Evolutionary conservation across 2,797 vertebrate species (phyloP).

Genomic region (Hydrolagus colliei): DNA sequence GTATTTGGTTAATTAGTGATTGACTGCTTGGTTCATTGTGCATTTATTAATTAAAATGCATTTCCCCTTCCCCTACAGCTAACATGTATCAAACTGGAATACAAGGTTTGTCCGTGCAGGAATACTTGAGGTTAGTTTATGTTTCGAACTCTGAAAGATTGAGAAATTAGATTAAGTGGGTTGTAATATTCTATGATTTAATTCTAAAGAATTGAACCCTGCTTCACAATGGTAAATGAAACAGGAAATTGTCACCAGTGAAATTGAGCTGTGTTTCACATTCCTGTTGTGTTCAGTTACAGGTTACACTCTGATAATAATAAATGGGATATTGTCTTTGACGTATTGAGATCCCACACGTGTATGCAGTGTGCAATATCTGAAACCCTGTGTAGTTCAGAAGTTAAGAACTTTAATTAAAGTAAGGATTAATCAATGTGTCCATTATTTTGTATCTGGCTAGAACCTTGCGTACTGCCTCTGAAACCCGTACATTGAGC

Average conservation of each 20-base stretch:
- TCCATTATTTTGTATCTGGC: not conserved
- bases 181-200: not conserved
- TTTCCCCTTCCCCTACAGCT: conserved; percentile 43
- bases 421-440: too few relatives aligned
- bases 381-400: too few relatives aligned
- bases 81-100: conserved; percentile 52
- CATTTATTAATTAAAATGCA: not conserved
- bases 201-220: not conserved
- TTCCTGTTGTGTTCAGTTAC: too few relatives aligned
- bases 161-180: not conserved
- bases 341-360: too few relatives aligned
- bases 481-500: conserved; percentile 49
- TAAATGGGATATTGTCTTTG: too few relatives aligned
- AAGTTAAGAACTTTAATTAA: too few relatives aligned
- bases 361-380: too few relatives aligned
- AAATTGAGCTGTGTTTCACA: too few relatives aligned
- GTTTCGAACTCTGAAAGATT: not conserved
- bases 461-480: conserved; percentile 48
- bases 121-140: conserved; percentile 60
- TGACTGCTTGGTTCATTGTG: not conserved
- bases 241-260: too few relatives aligned
- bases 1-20: not conserved
- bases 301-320: too few relatives aligned
- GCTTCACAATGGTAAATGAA: too few relatives aligned
- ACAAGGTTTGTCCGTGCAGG: conserved; percentile 52